Base-by-base conservation (phyloP, 2,113 vertebrate species). In the Rhynchomys soricoides region DNA sequence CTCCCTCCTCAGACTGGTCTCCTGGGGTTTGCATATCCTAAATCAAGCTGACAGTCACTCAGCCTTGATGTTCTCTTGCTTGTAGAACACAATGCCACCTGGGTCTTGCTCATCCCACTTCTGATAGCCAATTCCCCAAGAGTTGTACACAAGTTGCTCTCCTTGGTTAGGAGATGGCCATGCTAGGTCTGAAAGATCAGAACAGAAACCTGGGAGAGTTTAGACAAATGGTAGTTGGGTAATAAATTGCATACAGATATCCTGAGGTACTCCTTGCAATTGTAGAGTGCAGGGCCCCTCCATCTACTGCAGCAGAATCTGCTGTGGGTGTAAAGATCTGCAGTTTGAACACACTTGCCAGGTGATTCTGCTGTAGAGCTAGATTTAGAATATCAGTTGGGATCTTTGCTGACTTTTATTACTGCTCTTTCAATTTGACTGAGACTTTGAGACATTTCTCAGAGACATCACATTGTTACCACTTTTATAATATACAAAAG, bases 201-300 rank as follows among this genome's bases (percentile, higher is more conserved):
- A 94, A 81, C 16, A 45, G 81, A 88, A 71, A 91, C 79, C 62
- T 19, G 34, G 9, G 74, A 64, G 68, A 50, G 37, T 89, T 62
- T 93, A 77, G 68, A 88, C 37, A 89, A 88, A 37, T 89, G 88
- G 24, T 71, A 85, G 45, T 77, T 96, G 77, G 73, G 40, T 83
- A 73, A 82, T 66, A 34, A 31, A 40, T 68, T 94, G 13, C 7
- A 0, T 55, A 43, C 90, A 70, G 50, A n/a, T 89, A 24, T 45
- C 45, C 48, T 79, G 71, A 86, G 64, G 40, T 90, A n/a, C 9
- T 93, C 48, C 40, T 78, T 59, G 87, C 16, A 94, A 22, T 59
- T 91, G 57, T 6, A 73, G 66, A 83, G 57, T 43, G 48, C 24
- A 89, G 81, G 70, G 45, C 68, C 70, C 45, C 43, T 13, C 45